Evolutionary conservation across 2,797 vertebrate genomes (phyloP), one percentile per base, ranked within the genome.

Genomic region (Ctenopoma multispine): DNA sequence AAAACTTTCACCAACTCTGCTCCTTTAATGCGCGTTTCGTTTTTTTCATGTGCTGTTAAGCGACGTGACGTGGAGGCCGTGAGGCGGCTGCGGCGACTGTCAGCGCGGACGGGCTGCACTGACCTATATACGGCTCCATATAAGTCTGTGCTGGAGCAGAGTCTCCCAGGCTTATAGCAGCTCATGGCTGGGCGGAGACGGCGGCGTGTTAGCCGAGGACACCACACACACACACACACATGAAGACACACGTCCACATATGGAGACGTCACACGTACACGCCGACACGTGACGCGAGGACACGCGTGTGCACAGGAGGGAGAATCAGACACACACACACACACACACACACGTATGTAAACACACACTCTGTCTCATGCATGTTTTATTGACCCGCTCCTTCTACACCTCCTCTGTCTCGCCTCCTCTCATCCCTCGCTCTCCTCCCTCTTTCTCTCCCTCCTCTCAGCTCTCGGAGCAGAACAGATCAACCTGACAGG

Each of bases 361-460:
- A 43, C 15, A 41, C 24, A 2, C 2, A 24, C 27, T 68, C 65
- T 20, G 50, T 34, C 78, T 86, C 85, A 86, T 82, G 51, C 75
- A 82, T 85, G 82, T 85, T 87, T 86, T 78, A 83, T 82, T 66
- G 69, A 77, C 73, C 63, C 17, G 54, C 80, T 80, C 72, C 66
- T 55, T 84, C 72, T 75, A 55, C 72, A 78, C n/a, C n/a, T n/a
- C 80, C 69, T 81, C 69, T n/a, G 38, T 77, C 68, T 81, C 55
- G 31, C 66, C 54, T 72, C 57, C 59, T 51, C 40, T 75, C 71
- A 41, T 69, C 70, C 14, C 72, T 74, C 66, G n/a, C 15, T 36
- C 20, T 29, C 48, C 59, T 75, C 80, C 80, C 65, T 68, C 63
- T 2, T 57, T 74, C 20, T 29, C 49, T 63, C 75, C 80, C 79